Evolutionary conservation across 2,888 invertebrate species (phyloP).

Genomic region (Steinernema carpocapsae): DNA sequence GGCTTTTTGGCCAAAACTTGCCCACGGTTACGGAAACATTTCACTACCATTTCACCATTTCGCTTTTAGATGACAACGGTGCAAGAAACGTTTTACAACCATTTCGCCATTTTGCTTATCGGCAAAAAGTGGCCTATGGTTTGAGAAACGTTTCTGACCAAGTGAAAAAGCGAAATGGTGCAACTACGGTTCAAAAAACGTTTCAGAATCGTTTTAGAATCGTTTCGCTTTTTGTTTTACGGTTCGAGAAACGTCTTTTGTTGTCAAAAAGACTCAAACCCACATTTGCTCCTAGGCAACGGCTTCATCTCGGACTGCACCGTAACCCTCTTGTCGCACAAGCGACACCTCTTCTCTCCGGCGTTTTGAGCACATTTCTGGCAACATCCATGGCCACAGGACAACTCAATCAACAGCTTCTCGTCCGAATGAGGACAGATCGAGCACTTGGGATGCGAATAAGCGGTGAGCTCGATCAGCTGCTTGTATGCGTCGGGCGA

Average conservation of each 20-base stretch:
- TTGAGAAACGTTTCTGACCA: too few species aligned
- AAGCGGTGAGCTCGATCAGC: not conserved
- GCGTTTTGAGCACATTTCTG: not conserved
- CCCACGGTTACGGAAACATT: not conserved
- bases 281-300: constrained; percentile 4
- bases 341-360: not conserved
- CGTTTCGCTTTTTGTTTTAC: too few species aligned
- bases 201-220: too few species aligned
- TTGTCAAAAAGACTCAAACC: not conserved
- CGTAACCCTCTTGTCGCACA: not conserved
- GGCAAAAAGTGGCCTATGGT: too few species aligned
- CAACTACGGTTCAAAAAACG: too few species aligned
- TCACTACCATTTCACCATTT: not conserved
- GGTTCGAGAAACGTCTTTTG: too few species aligned
- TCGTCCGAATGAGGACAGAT: not conserved
- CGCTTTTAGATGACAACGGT: not conserved
- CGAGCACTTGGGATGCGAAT: not conserved
- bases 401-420: not conserved
- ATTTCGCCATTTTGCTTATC: too few species aligned
- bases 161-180: too few species aligned
- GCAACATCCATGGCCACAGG: constrained; percentile 28
- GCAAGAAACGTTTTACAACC: too few species aligned
- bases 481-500: not conserved
- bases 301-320: not conserved
- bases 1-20: not conserved